Conservation (phyloP, 2,113 vertebrate genomes). For the Lophura nycthemera region DNA sequence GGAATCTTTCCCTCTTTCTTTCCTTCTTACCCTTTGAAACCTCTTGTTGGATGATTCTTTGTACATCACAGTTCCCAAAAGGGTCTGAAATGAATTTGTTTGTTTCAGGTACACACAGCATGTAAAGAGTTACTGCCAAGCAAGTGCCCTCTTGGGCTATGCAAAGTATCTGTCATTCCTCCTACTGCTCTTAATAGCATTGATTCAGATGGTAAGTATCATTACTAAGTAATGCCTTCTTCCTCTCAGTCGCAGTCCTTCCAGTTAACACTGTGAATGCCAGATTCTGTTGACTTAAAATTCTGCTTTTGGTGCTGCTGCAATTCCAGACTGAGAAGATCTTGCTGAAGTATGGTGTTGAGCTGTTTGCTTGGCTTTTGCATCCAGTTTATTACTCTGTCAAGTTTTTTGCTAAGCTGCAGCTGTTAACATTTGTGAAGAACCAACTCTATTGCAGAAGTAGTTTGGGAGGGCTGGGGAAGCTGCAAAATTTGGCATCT, state of each 20-base stretch:
- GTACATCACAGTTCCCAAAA: not conserved
- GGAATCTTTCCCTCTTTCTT: not conserved
- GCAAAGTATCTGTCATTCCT: constrained; percentile 97
- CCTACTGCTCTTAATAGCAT: constrained; percentile 98
- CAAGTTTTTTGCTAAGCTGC: not conserved
- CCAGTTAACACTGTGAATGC: not conserved
- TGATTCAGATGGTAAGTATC: constrained; percentile 92
- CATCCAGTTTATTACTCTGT: not conserved
- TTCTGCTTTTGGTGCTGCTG: not conserved
- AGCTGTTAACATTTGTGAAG: not conserved
- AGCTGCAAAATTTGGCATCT: not conserved
- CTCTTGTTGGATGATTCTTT: not conserved
- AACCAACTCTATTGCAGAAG: not conserved
- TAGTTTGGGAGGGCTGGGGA: not conserved
- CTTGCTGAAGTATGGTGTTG: not conserved
- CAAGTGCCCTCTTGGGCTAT: constrained; percentile 95
- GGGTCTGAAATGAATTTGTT: not conserved
- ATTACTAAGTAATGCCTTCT: not conserved
- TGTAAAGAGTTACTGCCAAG: constrained; percentile 91
- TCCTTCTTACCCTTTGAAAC: not conserved
- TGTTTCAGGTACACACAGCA: constrained; percentile 87
- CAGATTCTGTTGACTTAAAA: not conserved
- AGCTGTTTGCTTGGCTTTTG: not conserved
- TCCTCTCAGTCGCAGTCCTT: not conserved
- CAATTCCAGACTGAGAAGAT: not conserved